phyloP scores from a whole-genome alignment of 1,140 invertebrate genomes.

The Mactra quadrangularis region DNA sequence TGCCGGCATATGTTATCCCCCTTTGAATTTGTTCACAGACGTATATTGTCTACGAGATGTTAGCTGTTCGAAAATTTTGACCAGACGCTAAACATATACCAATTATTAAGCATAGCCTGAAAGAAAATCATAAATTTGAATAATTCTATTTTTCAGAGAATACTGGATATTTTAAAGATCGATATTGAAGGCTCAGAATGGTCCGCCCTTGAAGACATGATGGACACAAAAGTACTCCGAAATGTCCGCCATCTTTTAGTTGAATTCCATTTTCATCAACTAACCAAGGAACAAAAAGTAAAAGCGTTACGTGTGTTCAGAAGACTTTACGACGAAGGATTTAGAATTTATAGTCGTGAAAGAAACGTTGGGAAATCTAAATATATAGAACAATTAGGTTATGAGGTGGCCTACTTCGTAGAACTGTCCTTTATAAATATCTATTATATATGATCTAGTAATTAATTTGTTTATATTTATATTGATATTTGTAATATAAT shows the following conservation, averaged over 20 bases:
- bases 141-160: slow-evolving; percentile 24
- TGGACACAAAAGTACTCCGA: slow-evolving; percentile 3
- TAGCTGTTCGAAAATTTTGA: too few relatives aligned
- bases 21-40: too few relatives aligned
- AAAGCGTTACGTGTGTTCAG: slow-evolving; percentile 9
- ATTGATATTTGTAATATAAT: too few relatives aligned
- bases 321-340: slow-evolving; percentile 33
- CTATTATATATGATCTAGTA: too few relatives aligned
- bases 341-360: slow-evolving; percentile 18
- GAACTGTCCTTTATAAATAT: slow-evolving; percentile 26
- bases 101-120: too few relatives aligned
- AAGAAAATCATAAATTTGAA: too few relatives aligned
- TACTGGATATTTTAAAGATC: slow-evolving; percentile 49
- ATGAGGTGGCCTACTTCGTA: neutral
- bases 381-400: neutral
- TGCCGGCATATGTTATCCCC: too few relatives aligned
- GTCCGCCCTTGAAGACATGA: slow-evolving; percentile 44
- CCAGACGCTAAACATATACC: too few relatives aligned
- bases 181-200: slow-evolving; percentile 58
- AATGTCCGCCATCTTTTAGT: slow-evolving; percentile 47
- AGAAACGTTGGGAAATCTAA: neutral
- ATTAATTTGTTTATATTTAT: too few relatives aligned
- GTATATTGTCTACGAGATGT: too few relatives aligned
- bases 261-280: slow-evolving; percentile 35
- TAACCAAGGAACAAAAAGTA: neutral